Conservation (phyloP, 2,888 invertebrate species). For the Blastobasis lacticolella region DNA sequence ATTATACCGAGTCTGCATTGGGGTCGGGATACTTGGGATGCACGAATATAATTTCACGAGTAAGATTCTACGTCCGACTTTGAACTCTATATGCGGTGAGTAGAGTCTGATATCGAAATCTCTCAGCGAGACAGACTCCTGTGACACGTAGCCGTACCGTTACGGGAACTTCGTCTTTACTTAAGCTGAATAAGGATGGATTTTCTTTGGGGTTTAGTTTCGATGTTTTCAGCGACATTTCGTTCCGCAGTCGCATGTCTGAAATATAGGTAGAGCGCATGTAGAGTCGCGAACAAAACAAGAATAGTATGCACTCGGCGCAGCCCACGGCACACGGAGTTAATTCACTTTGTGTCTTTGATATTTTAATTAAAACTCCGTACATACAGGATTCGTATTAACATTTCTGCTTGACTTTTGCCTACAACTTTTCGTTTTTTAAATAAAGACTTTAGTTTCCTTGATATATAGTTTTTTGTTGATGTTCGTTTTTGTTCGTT, state of each 20-base stretch:
- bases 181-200: no score
- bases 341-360: constrained; percentile 48
- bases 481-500: no score
- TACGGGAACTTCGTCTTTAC: background rate
- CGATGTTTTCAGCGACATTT: constrained; percentile 45
- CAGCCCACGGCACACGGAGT: constrained; percentile 43
- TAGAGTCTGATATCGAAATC: background rate
- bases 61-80: constrained; percentile 23
- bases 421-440: no score
- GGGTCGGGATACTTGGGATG: constrained; percentile 24
- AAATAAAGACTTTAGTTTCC: no score
- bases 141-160: no score
- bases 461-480: no score
- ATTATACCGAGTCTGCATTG: constrained; percentile 51
- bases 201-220: constrained; percentile 7
- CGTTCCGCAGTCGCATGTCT: constrained; percentile 43
- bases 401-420: no score
- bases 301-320: constrained; percentile 30
- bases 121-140: background rate
- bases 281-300: constrained; percentile 55
- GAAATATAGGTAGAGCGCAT: constrained; percentile 31
- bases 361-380: constrained; percentile 56
- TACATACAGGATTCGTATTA: constrained; percentile 1
- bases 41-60: constrained; percentile 16
- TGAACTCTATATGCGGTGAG: constrained; percentile 17